Evolutionary conservation across 1,140 invertebrate species (phyloP).

Genomic region (Eulimnadia texana): DNA sequence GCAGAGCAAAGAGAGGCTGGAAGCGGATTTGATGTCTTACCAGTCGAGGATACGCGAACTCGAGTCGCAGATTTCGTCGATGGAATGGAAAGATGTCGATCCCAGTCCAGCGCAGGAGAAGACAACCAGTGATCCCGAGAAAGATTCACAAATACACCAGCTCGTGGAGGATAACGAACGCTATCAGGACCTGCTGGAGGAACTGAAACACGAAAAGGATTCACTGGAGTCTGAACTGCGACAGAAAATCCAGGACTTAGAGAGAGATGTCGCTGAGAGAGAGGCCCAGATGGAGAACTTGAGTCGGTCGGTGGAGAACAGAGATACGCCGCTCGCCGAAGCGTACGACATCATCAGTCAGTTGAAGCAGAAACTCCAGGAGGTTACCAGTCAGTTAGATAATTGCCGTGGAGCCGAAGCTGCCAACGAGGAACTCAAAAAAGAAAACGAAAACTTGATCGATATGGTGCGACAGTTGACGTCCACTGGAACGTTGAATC

Average conservation of each 20-base stretch:
- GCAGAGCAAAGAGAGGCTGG: neutral
- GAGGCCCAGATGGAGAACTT: slow-evolving; percentile 49
- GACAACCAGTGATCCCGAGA: neutral
- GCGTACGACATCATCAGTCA: slow-evolving; percentile 4
- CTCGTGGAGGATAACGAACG: slow-evolving; percentile 11
- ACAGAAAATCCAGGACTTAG: neutral
- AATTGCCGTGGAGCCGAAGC: neutral
- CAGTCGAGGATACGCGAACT: slow-evolving; percentile 1
- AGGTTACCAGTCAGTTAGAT: neutral
- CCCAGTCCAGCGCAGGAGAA: neutral
- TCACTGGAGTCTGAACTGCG: neutral
- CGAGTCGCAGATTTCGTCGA: neutral
- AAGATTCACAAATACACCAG: neutral
- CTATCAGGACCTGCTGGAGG: slow-evolving; percentile 13
- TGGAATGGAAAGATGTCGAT: neutral
- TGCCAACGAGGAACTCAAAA: slow-evolving; percentile 28
- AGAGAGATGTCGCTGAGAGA: slow-evolving; percentile 39
- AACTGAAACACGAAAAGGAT: slow-evolving; percentile 9
- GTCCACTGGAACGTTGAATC: slow-evolving; percentile 9
- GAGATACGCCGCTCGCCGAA: slow-evolving; percentile 1
- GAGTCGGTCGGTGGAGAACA: slow-evolving; percentile 38
- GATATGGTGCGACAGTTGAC: slow-evolving; percentile 17
- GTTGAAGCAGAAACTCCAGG: slow-evolving; percentile 2
- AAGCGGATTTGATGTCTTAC: neutral
- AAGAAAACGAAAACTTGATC: slow-evolving; percentile 18